Conservation (phyloP, 2,888 invertebrate genomes). For the Mythimna lalbum region DNA sequence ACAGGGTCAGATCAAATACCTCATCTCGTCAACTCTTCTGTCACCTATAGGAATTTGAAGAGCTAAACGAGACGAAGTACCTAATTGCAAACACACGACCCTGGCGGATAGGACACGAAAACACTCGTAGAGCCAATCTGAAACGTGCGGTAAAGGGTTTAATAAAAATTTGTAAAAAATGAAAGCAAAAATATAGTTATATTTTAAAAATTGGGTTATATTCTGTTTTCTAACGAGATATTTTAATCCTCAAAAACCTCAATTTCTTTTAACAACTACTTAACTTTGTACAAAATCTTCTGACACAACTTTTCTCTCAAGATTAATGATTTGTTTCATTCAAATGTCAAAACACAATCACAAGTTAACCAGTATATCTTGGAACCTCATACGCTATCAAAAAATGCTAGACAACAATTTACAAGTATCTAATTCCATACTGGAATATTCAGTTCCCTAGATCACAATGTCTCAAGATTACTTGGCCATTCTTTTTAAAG, state of each 20-base stretch:
- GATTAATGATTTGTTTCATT: constrained; percentile 20
- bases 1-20: too few relatives aligned
- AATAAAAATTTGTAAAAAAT: too few relatives aligned
- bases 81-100: too few relatives aligned
- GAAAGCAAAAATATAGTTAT: not conserved
- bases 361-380: constrained; percentile 16
- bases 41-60: too few relatives aligned
- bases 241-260: not conserved
- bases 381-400: not conserved
- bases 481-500: not conserved
- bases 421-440: not conserved
- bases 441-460: not conserved
- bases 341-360: constrained; percentile 32
- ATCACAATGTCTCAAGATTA: constrained; percentile 12
- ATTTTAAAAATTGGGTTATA: not conserved
- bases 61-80: too few relatives aligned
- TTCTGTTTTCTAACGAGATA: not conserved
- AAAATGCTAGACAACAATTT: not conserved
- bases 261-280: constrained; percentile 4
- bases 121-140: too few relatives aligned
- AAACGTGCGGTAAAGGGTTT: too few relatives aligned
- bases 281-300: not conserved
- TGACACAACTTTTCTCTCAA: not conserved
- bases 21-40: too few relatives aligned
- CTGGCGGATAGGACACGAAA: too few relatives aligned